Evolutionary conservation across 2,888 invertebrate species (phyloP), one percentile per base, ranked within the genome.

Genomic region (Onthophagus sagittarius): DNA sequence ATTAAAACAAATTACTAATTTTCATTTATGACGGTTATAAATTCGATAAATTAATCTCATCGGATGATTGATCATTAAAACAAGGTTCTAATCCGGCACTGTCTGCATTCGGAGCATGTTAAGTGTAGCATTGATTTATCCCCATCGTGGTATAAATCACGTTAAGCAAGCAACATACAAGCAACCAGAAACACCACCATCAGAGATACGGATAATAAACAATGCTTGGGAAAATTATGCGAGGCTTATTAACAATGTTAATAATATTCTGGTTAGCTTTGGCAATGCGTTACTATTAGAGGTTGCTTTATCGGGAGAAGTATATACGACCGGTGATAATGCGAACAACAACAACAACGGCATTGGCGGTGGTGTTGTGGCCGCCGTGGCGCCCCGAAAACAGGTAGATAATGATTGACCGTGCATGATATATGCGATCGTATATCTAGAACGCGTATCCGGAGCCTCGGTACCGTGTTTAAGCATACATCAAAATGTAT

Each of bases 351-450:
- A 53, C 39, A 23, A 23, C 23, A 23, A 23, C 23, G 23, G 23
- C 23, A 23, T 3, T 23, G 23, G 23, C 23, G 23, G 23, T 23
- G 39, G 62, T 70, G 73, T 31, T 73, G 70, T 65, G 73, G 70
- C 15, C 70, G 64, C 65, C 62, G 64, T 64, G 64, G 70, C 73
- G 70, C 64, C 73, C 39, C 65, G 64, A 63, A 73, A 23, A 71
- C 74, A 74, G 74, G 74, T 74, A 74, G 74, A 74, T 74, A 74
- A 74, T 74, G 74, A 74, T 74, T 74, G 74, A 74, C 74, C 74
- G 74, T 72, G 70, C 31, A 72, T 74, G 74, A 74, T 74, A 72
- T 72, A 74, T 67, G 69, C 72, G 39, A 71, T 72, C 74, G 67
- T 74, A 74, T 67, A 74, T 74, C 72, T 72, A 32, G 65, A 64